Base-by-base conservation (phyloP, 2,888 invertebrate genomes). In the Tipula confusa region DNA sequence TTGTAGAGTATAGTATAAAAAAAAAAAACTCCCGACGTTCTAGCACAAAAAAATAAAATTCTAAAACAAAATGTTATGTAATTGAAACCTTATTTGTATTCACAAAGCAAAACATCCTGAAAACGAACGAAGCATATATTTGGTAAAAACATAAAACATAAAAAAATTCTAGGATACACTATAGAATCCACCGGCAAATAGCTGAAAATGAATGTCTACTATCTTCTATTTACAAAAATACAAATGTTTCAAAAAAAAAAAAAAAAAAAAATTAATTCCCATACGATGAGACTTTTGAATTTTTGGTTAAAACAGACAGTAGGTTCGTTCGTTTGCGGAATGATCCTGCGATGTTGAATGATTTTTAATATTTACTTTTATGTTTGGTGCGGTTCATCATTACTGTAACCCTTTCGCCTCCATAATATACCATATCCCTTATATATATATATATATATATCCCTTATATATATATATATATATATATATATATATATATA, bases 61-160 rank as follows among this genome's bases (percentile, higher is more conserved):
- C 64, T 64, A 64, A 64, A 64, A 64, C 64, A 64, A 64, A 64
- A 64, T 64, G 24, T 64, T 64, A 24, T 64, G 64, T 64, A 64
- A 64, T 64, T 64, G 64, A 64, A 64, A 64, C 64, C 64, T 64
- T 64, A 64, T 64, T 64, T 64, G 64, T 64, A 64, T 64, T 64
- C 64, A 64, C 64, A 64, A 64, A 64, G 64, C 64, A 64, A 64
- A 64, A 64, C 64, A 64, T 64, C 64, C 64, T 64, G 64, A 24
- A 64, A 64, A 24, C 9, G 24, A 24, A 64, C 48, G 48, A 18
- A 64, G 24, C 11, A 24, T 24, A 64, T 24, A 64, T 13, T 13
- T 38, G 3, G 38, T 7, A 38, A n/a, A n/a, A n/a, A n/a, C n/a
- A 36, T 36, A 38, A 13, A 43, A n/a, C n/a, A 33, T 1, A 33